Percentiles rank a stretch among this genome's conserved stretches.
phyloP scores from a whole-genome alignment of 1,140 invertebrate species.

The Drosophila pruinosa region DNA sequence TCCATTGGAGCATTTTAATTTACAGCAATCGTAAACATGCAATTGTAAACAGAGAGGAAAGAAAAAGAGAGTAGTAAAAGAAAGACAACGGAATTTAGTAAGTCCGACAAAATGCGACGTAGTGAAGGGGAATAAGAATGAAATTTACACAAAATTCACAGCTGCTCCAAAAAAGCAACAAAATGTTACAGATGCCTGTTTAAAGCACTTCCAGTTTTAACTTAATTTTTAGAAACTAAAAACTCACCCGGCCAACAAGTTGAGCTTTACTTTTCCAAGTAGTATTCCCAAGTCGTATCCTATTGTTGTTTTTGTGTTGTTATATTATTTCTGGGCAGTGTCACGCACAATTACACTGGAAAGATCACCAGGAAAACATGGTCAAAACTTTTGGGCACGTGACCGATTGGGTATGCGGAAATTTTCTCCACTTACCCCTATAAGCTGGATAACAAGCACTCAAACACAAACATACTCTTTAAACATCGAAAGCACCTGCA shows the following conservation, averaged over 20 bases:
- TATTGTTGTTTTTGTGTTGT: slow-evolving; percentile 27
- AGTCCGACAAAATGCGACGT: background rate
- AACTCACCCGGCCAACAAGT: slow-evolving; percentile 62
- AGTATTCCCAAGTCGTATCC: slow-evolving; percentile 59
- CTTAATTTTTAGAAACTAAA: slow-evolving; percentile 2
- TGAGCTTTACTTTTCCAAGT: slow-evolving; percentile 24
- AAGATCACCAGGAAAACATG: slow-evolving; percentile 42
- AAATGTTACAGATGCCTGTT: background rate
- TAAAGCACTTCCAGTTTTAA: background rate
- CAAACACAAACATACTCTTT: slow-evolving; percentile 10
- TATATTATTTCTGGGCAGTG: slow-evolving; percentile 50
- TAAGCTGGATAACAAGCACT: slow-evolving; percentile 7
- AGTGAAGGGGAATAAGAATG: slow-evolving; percentile 33
- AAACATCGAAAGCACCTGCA: slow-evolving; percentile 23
- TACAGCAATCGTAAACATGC: slow-evolving; percentile 64
- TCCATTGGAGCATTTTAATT: slow-evolving; percentile 78
- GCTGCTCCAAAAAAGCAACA: slow-evolving; percentile 10
- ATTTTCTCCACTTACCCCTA: background rate
- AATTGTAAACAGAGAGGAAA: background rate
- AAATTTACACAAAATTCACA: slow-evolving; percentile 60
- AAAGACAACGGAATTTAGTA: slow-evolving; percentile 15
- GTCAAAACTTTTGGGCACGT: slow-evolving; percentile 62
- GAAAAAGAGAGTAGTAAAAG: slow-evolving; percentile 2
- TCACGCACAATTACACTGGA: slow-evolving; percentile 60
- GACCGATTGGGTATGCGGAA: slow-evolving; percentile 50